A percentile compares a stretch with the other conserved stretches of the same genome.
Conservation (phyloP, 2,113 vertebrate species). For the Pardalotus punctatus region DNA sequence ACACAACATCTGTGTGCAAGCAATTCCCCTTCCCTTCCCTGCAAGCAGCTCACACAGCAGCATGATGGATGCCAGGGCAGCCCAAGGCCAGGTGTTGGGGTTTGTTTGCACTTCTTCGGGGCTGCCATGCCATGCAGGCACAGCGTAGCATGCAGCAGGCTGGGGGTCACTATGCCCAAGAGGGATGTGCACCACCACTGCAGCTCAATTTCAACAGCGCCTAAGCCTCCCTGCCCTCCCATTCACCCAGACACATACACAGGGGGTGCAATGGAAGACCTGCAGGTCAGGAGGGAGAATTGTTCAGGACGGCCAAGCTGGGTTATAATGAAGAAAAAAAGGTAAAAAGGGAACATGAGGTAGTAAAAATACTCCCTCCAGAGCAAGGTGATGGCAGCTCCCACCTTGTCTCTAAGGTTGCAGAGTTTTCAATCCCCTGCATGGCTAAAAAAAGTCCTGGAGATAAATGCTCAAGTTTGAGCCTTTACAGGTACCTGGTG, state of each 20-base stretch:
- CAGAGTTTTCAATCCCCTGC: not conserved
- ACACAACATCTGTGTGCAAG: not conserved
- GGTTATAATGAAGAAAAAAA: not conserved
- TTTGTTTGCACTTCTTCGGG: not conserved
- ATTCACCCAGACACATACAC: accelerated
- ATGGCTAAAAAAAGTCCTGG: not conserved
- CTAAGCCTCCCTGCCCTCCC: not conserved
- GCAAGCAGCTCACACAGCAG: not conserved
- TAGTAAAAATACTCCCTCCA: not conserved
- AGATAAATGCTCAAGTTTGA: accelerated
- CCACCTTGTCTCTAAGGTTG: not conserved
- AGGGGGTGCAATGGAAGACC: not conserved
- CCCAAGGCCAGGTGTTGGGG: not conserved
- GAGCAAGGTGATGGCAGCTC: not conserved
- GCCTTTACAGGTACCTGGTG: not conserved
- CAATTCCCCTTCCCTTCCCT: not conserved
- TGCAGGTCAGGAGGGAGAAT: not conserved
- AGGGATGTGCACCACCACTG: accelerated
- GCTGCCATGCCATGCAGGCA: not conserved
- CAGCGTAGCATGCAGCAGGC: not conserved
- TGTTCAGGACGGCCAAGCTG: not conserved
- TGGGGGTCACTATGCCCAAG: not conserved
- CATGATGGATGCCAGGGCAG: not conserved
- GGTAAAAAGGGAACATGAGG: not conserved
- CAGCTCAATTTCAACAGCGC: not conserved